Evolutionary conservation across 2,888 invertebrate species (phyloP), one percentile per base, ranked within the genome.

Genomic region (Biston betularia): DNA sequence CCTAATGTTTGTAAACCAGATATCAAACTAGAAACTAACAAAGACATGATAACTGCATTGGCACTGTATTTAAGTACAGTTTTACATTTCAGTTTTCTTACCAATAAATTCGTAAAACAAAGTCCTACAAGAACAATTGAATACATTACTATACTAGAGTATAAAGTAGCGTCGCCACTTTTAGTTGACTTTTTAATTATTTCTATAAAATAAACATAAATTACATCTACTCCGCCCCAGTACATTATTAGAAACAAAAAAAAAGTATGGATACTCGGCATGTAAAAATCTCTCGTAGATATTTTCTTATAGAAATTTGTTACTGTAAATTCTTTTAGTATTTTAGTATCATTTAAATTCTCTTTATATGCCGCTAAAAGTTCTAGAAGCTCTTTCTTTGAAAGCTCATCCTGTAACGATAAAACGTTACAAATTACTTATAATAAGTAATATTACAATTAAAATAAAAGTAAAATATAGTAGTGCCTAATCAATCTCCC

Each of bases 201-300:
- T n/a, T 58, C 58, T 5, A 58, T 58, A 35, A 58, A 58, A 33
- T 58, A 58, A 7, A 58, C 24, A 9, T 49, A 49, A 42, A 58
- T 58, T 11, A 24, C 58, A 9, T 58, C 58, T 9, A 15, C 24
- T 38, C 58, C 58, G 8, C 58, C 40, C 58, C 58, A 58, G 40
- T 58, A 49, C 48, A 49, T 48, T 4, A 49, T 12, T 10, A 49
- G 12, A 6, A 58, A 24, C 3, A 58, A 11, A 3, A 58, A 8
- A 33, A 58, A 58, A 1, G 15, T 58, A 49, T 58, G 49, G 24
- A 58, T 14, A 9, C 40, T 49, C 6, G 58, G 58, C 58, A 42
- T 0, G 9, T 49, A 58, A n/a, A 58, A 58, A 40, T 58, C 58
- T 48, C 6, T 58, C 9, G 49, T 58, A 14, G 49, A 6, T n/a